Evolutionary conservation across 2,888 invertebrate genomes (phyloP).

Genomic region (Melanargia galathea): DNA sequence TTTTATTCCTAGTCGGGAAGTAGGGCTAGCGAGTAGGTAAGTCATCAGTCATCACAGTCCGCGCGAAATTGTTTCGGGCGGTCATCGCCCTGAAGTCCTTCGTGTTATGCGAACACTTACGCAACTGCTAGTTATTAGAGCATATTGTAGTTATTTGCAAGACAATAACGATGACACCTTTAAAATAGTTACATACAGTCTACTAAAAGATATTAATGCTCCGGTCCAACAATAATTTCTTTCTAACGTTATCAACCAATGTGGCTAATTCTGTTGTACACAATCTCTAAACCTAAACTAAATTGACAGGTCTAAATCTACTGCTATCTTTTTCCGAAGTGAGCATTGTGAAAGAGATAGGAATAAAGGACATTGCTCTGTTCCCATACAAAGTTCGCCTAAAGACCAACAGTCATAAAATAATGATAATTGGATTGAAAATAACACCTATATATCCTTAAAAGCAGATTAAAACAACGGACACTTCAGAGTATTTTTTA

Average conservation of each 20-base stretch:
- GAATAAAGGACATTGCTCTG: too few species aligned
- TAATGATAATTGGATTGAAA: too few species aligned
- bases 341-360: too few species aligned
- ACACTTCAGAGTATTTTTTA: too few species aligned
- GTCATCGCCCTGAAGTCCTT: slow-evolving; percentile 55
- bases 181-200: neutral
- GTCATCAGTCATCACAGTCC: slow-evolving; percentile 43
- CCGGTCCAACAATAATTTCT: neutral
- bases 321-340: too few species aligned
- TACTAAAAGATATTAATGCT: neutral
- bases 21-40: slow-evolving; percentile 44
- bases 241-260: neutral
- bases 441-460: too few species aligned
- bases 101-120: slow-evolving; percentile 47
- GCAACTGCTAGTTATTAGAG: slow-evolving; percentile 49
- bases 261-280: too few species aligned
- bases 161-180: slow-evolving; percentile 1
- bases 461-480: too few species aligned
- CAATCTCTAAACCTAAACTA: too few species aligned
- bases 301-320: too few species aligned
- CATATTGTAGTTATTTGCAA: slow-evolving; percentile 42
- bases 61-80: slow-evolving; percentile 52
- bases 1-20: slow-evolving; percentile 45
- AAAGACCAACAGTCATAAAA: too few species aligned
- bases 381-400: too few species aligned